These are phyloP conservation scores for Tetrao urogallus DNA, from an alignment of 2,113 vertebrate species.

Conservation along the genomic window DNA sequence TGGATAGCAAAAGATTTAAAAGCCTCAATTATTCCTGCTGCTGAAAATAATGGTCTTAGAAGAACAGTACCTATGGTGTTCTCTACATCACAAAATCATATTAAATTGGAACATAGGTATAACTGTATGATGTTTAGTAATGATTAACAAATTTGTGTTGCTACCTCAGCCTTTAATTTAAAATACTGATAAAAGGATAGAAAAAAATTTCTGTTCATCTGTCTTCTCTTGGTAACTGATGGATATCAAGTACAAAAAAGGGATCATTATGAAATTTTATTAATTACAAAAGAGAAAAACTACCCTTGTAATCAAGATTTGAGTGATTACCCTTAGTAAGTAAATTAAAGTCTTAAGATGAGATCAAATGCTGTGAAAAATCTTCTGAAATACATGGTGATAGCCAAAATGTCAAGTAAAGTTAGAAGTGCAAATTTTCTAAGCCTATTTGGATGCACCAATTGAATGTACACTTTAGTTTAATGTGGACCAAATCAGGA, in stretches of 20 bases:
- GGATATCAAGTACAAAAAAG: neutral
- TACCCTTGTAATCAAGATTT: neutral
- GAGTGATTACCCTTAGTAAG: neutral
- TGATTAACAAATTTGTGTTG: neutral
- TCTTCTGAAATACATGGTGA: neutral
- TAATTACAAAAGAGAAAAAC: neutral
- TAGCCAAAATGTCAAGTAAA: neutral
- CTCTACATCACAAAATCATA: neutral
- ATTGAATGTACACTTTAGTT: neutral
- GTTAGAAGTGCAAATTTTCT: neutral
- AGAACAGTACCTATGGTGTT: neutral
- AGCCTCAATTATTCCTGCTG: neutral
- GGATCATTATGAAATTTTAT: neutral
- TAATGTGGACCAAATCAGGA: neutral
- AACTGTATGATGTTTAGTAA: neutral
- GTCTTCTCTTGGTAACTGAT: neutral
- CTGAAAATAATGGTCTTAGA: neutral
- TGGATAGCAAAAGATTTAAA: slow-evolving; percentile 16
- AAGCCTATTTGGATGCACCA: neutral
- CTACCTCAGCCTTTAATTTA: neutral
- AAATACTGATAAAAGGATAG: neutral
- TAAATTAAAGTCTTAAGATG: neutral
- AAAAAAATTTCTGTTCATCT: neutral
- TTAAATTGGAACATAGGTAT: neutral
- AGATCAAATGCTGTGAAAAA: neutral